Percentiles rank a stretch among this genome's conserved stretches.
Evolutionary conservation across 35 echinoderm and acorn worm species (phyloP).

Genomic region (Chiridota heheva): DNA sequence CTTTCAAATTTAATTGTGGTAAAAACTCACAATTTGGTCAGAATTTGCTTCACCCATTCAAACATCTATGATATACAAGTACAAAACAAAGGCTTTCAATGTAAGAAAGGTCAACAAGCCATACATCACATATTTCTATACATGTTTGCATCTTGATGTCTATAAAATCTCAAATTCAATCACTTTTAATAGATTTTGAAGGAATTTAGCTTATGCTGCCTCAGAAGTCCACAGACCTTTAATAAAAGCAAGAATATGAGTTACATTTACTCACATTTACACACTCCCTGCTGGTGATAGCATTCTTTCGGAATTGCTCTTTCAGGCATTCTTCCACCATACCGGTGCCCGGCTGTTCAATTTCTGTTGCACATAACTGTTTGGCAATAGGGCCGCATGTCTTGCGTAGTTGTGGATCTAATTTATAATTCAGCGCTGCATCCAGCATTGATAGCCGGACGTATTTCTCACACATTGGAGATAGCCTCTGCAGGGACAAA

Average conservation of each 20-base stretch:
- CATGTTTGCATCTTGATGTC: no score
- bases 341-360: slow-evolving; percentile 62
- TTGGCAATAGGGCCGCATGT: slow-evolving; percentile 35
- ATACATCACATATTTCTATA: no score
- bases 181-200: no score
- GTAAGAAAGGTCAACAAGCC: no score
- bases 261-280: not conserved
- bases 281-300: not conserved
- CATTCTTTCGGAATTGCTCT: not conserved
- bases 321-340: slow-evolving; percentile 83
- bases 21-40: no score
- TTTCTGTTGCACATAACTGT: slow-evolving; percentile 45
- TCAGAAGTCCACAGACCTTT: not conserved
- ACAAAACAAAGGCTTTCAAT: no score
- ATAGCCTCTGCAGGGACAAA: slow-evolving; percentile 55
- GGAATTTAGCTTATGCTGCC: no score
- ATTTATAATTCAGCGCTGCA: slow-evolving; percentile 71
- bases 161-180: no score
- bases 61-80: no score
- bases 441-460: slow-evolving; percentile 65
- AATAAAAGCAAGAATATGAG: not conserved
- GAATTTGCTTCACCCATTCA: no score
- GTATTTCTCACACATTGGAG: slow-evolving; percentile 71
- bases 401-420: slow-evolving; percentile 61
- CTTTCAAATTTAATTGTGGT: no score